Evolutionary conservation across 2,888 invertebrate genomes (phyloP).

Genomic region (Drosophila dives): DNA sequence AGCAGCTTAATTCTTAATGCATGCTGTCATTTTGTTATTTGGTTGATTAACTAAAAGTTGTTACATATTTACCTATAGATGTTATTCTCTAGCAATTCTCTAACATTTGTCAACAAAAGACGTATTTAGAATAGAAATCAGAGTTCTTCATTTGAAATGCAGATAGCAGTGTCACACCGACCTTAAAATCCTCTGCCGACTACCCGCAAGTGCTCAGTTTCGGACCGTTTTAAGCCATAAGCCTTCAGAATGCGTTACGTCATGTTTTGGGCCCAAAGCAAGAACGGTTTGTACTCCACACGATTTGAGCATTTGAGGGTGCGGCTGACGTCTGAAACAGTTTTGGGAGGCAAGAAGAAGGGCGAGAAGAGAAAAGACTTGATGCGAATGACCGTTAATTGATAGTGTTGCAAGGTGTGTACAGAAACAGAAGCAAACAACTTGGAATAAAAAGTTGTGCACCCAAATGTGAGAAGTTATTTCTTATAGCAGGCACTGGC

Average conservation of each 20-base stretch:
- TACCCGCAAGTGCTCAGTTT: background rate
- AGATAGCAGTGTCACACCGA: background rate
- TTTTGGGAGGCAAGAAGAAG: background rate
- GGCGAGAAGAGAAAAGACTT: background rate
- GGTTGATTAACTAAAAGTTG: background rate
- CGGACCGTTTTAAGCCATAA: background rate
- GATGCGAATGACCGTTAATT: constrained; percentile 29
- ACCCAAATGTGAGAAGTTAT: too few species aligned
- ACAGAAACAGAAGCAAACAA: background rate
- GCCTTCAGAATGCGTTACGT: background rate
- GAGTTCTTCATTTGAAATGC: background rate
- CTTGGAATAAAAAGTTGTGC: background rate
- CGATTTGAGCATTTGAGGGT: constrained; percentile 10
- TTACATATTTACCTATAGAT: background rate
- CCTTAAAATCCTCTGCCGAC: background rate
- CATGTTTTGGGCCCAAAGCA: background rate
- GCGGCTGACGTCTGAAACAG: constrained; percentile 12
- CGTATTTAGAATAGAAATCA: background rate
- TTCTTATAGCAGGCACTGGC: too few species aligned
- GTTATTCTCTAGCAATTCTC: too few species aligned
- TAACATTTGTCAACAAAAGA: fast-evolving
- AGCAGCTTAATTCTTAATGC: background rate
- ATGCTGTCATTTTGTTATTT: background rate
- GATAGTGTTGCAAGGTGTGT: constrained; percentile 28
- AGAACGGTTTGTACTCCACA: background rate